Percentiles rank a stretch among this genome's conserved stretches.
Conservation (phyloP, 2,113 vertebrate species). For the Gobius niger region DNA sequence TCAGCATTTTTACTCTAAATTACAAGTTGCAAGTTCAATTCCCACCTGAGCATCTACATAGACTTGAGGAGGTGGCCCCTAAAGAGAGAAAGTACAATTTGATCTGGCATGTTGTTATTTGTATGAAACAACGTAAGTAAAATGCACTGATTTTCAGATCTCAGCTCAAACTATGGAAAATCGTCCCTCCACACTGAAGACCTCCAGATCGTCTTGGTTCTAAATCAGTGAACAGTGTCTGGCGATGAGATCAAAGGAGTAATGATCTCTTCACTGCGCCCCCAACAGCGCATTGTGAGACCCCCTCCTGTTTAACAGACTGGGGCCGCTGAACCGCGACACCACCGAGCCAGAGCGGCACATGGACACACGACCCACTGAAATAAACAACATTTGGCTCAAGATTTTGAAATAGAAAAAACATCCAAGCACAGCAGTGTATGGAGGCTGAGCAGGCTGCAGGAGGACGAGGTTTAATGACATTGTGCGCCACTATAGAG, state of each 20-base stretch:
- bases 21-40: too few relatives aligned
- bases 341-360: constrained; percentile 45
- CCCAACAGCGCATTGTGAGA: constrained; percentile 57
- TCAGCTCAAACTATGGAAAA: constrained; percentile 8
- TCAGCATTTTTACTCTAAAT: too few relatives aligned
- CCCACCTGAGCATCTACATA: too few relatives aligned
- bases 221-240: constrained; percentile 44
- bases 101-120: too few relatives aligned
- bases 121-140: too few relatives aligned
- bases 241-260: constrained; percentile 34
- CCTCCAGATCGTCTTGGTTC: constrained; percentile 20
- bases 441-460: too few relatives aligned
- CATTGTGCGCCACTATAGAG: too few relatives aligned
- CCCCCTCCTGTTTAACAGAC: constrained; percentile 54
- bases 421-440: too few relatives aligned
- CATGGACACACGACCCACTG: constrained; percentile 51
- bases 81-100: too few relatives aligned
- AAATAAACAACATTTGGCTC: constrained; percentile 37
- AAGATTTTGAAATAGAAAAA: not conserved
- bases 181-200: too few relatives aligned
- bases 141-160: not conserved
- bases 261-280: constrained; percentile 46
- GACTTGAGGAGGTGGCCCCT: too few relatives aligned
- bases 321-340: constrained; percentile 45
- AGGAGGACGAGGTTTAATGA: too few relatives aligned